A percentile compares a stretch with the other conserved stretches of the same genome.
These are phyloP conservation scores for Eclectus roratus DNA, from an alignment of 2,113 vertebrate species.

Conservation along the genomic window DNA sequence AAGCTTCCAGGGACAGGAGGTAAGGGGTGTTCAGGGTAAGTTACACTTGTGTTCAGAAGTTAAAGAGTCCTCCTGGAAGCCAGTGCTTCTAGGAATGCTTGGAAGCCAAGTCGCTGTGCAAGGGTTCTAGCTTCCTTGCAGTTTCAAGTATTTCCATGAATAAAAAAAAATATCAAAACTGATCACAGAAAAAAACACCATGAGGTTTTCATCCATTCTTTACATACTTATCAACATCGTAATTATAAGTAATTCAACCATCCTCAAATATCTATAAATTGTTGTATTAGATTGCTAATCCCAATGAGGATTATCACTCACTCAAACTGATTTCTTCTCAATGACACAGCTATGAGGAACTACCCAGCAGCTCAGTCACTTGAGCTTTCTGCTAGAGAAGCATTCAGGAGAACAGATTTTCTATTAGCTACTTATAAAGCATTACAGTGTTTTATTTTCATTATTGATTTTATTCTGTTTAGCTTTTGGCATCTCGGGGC, in stretches of 20 bases:
- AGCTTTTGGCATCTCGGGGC: background rate
- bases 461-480: background rate
- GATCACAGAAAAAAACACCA: background rate
- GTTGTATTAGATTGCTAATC: background rate
- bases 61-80: background rate
- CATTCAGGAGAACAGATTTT: background rate
- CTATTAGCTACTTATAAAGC: background rate
- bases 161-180: background rate
- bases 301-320: background rate
- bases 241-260: background rate
- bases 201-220: background rate
- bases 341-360: background rate
- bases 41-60: background rate
- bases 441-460: background rate
- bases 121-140: background rate
- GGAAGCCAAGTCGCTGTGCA: background rate
- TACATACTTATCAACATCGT: background rate
- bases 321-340: background rate
- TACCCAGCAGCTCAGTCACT: background rate
- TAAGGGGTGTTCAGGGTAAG: background rate
- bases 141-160: background rate
- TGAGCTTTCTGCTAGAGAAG: background rate
- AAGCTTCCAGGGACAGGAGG: background rate
- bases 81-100: background rate
- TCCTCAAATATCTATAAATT: background rate